Evolutionary conservation across 2,113 vertebrate species (phyloP), one percentile per base, ranked within the genome.

Genomic region (Uria aalge): DNA sequence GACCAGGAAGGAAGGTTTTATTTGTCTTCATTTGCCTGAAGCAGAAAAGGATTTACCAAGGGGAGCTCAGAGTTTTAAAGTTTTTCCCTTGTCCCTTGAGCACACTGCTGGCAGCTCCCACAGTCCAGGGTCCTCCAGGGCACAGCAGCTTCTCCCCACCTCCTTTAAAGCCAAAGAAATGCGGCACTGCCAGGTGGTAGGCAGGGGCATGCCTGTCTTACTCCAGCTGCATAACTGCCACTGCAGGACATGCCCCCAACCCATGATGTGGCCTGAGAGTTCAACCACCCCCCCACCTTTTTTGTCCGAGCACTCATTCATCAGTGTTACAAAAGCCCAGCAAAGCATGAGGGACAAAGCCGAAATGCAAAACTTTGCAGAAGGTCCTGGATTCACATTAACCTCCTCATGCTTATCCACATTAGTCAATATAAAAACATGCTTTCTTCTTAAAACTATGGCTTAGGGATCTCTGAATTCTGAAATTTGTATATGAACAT

Each of bases 151-250:
- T 76, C 52, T 66, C 24, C 40, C 23, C 27, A 55, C 23, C 27
- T 84, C 50, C 10, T 29, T 26, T 59, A 41, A 50, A 78, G n/a
- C 6, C 19, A 69, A 85, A 73, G 72, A 47, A 91, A 80, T 0
- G 0, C 0, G 2, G 40, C 26, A 43, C 2, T 2, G 20, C 26
- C 0, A 0, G 6, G 18, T 40, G 26, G 19, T 11, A 67, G 57
- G n/a, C 32, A 63, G 29, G n/a, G 48, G 12, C 23, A 56, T 8
- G 4, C 40, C 34, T 4, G 11, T 22, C 64, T 80, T 24, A 34
- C 15, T 66, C 36, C 38, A 85, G 86, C 26, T 56, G 53, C 23
- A 4, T 4, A 36, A 69, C 21, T 55, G 69, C 14, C 47, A 32
- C n/a, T n/a, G 64, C 47, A 69, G 55, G 43, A 57, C 19, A 48